Conservation (phyloP, 2,888 invertebrate species). For the Brachycybe producta region DNA sequence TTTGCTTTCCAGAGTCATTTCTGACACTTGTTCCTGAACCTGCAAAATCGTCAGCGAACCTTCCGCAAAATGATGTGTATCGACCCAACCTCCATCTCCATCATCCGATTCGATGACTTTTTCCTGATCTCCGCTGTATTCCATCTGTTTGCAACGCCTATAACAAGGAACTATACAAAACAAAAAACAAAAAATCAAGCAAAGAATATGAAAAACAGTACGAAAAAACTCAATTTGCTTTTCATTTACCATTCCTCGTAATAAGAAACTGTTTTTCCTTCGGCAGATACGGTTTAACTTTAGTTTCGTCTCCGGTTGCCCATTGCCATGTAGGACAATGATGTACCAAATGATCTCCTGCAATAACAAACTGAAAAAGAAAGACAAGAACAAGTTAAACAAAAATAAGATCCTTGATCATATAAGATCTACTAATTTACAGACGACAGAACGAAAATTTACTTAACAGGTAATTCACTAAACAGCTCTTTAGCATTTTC, state of each 20-base stretch:
- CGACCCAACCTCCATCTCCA: constrained; percentile 89
- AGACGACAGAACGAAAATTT: no score
- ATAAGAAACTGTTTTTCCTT: constrained; percentile 92
- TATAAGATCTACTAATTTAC: no score
- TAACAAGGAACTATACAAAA: constrained; percentile 78
- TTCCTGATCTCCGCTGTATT: constrained; percentile 81
- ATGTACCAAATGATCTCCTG: constrained; percentile 96
- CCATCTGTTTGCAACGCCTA: constrained; percentile 86
- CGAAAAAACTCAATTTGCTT: not conserved
- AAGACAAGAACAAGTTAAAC: constrained; percentile 6
- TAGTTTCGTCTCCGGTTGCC: constrained; percentile 73
- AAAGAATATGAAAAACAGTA: no score
- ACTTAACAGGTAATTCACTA: no score
- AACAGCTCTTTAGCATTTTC: no score
- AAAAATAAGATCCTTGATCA: no score
- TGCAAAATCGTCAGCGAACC: constrained; percentile 40
- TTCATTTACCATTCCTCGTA: constrained; percentile 58
- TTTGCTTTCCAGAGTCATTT: constrained; percentile 69
- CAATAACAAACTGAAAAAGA: constrained; percentile 64
- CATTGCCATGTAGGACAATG: constrained; percentile 99
- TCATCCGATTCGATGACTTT: constrained; percentile 71
- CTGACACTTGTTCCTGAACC: constrained; percentile 60
- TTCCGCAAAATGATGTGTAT: constrained; percentile 79
- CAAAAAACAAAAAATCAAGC: constrained; percentile 17
- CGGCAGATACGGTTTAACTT: constrained; percentile 77